These are phyloP conservation scores for Lamprologus sp. DNA, from an alignment of 2,113 vertebrate species.

Conservation along the genomic window DNA sequence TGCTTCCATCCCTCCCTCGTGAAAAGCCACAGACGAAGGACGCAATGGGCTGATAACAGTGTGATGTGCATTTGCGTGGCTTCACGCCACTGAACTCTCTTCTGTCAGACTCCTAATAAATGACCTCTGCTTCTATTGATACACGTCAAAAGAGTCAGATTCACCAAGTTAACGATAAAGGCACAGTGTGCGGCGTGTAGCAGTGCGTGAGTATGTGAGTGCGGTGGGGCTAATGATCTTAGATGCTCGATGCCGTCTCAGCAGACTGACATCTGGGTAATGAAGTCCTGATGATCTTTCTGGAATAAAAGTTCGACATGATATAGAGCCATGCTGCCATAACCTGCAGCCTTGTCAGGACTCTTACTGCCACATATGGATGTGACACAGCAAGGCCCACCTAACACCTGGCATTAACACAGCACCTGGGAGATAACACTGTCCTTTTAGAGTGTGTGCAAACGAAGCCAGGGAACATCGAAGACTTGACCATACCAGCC, in stretches of 20 bases:
- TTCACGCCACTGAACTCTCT: constrained; percentile 11
- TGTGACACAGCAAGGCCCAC: background rate
- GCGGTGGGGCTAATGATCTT: constrained; percentile 14
- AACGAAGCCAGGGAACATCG: background rate
- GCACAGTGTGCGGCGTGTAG: background rate
- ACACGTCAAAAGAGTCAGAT: constrained; percentile 46
- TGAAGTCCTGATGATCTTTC: constrained; percentile 56
- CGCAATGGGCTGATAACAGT: constrained; percentile 5
- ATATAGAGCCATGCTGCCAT: background rate
- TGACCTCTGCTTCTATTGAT: constrained; percentile 34
- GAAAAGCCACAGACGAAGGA: constrained; percentile 32
- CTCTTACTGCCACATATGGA: background rate
- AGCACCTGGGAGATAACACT: background rate
- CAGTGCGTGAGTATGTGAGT: background rate
- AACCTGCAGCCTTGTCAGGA: background rate
- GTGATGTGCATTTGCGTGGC: constrained; percentile 19
- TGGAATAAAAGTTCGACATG: constrained; percentile 6
- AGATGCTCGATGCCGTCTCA: background rate
- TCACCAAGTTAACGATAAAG: constrained; percentile 48
- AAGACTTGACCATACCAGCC: background rate
- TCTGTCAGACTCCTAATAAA: constrained; percentile 55
- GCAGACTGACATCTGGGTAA: constrained; percentile 60
- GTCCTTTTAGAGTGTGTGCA: background rate
- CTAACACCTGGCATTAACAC: background rate
- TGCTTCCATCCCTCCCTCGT: background rate